Conservation (phyloP, 2,113 vertebrate species). For the Neodon shergylaensis region DNA sequence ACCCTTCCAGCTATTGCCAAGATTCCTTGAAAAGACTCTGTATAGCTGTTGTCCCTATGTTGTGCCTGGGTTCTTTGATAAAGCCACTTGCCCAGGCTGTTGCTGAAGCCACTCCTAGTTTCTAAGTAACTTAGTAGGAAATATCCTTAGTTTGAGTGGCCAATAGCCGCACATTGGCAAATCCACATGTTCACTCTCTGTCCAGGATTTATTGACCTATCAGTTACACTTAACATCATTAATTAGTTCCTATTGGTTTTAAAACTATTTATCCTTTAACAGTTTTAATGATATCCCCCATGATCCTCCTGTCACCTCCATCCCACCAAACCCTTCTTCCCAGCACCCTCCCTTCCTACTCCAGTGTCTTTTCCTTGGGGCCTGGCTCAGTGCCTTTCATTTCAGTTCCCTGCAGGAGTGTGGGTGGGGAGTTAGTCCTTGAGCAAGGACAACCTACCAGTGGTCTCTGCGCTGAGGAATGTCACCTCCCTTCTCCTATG, state of each 20-base stretch:
- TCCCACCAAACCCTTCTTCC: neutral
- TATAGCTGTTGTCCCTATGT: neutral
- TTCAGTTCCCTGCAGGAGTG: neutral
- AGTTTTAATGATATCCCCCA: neutral
- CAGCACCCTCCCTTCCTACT: neutral
- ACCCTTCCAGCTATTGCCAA: neutral
- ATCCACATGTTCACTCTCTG: neutral
- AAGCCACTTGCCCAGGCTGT: neutral
- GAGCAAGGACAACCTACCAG: neutral
- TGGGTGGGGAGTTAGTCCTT: neutral
- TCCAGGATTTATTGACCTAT: neutral
- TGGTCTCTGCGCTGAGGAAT: neutral
- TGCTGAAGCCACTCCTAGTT: neutral
- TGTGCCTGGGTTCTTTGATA: neutral
- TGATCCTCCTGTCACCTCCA: neutral
- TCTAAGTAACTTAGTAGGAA: neutral
- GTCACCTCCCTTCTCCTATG: rapidly evolving
- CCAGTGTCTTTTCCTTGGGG: neutral
- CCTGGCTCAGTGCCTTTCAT: neutral
- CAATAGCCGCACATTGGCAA: neutral
- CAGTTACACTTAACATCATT: neutral
- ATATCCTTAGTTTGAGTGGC: neutral
- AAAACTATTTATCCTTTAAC: neutral
- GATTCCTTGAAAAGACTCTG: neutral
- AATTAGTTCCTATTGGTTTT: neutral